Base-by-base conservation (phyloP, 2,888 invertebrate genomes). In the Rhopalosiphum nymphaeae region DNA sequence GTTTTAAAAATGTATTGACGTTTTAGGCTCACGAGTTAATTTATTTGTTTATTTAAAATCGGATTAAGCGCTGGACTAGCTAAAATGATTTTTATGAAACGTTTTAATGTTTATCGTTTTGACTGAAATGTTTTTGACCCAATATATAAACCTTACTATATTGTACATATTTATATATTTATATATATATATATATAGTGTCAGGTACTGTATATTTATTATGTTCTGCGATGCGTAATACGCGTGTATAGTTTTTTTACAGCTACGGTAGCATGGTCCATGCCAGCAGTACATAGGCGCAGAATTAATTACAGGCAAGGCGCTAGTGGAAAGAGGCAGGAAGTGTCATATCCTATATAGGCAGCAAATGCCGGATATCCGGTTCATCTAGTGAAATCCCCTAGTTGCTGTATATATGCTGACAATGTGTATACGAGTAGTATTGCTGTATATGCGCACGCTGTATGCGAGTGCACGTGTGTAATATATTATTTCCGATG, bases 281-380 rank as follows among this genome's bases (percentile, higher is more conserved):
- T 36, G 56, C 89, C 57, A 21, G 86, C 85, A 46, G 57, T 91
- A 53, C 56, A 49, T 78, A 90, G 93, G 89, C 93, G 61, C 86
- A 94, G 91, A 94, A 94, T 94, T 94, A 94, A 94, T 94, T 94
- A 94, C 94, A 91, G 91, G 90, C 94, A 86, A 94, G 91, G 90
- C 91, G 94, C 94, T 91, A 49, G 90, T 78, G 86, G 94, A 91
- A 94, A 94, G 90, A 94, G 94, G 53, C 94, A 94, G 94, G 94
- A 94, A 94, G 91, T 91, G 94, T 90, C 90, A 67, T 94, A 94
- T 94, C 94, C 94, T 90, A 90, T 90, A 91, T 87, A 91, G 86
- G 91, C 94, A 94, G 86, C 90, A 94, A 94, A 94, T 89, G 90
- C 91, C 94, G 94, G 94, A 94, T 94, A 94, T 94, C 94, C 94